Evolutionary conservation across 2,113 vertebrate species (phyloP), one percentile per base, ranked within the genome.

Genomic region (Empidonax traillii): DNA sequence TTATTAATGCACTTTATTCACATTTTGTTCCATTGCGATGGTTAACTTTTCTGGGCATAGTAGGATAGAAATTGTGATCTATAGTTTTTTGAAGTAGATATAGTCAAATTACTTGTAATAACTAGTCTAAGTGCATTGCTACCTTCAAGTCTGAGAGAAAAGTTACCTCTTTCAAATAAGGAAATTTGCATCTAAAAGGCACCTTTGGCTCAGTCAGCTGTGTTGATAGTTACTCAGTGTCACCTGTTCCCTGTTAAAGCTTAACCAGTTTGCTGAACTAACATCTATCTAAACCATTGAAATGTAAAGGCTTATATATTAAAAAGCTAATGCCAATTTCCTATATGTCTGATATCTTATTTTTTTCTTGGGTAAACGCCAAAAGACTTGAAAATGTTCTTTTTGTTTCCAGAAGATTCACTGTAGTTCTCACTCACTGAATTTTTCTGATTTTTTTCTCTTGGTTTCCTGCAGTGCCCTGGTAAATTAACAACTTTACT

Each of bases 171-270:
- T 31, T 59, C 43, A 84, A 93, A 77, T 46, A 46, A 49, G 37
- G 37, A 77, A 78, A 94, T 88, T 66, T 94, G 41, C 88, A 88
- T 96, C 61, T 87, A 61, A 92, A 96, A 96, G 61, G 90, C 90
- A 97, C 95, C 76, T 97, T 92, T 86, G 61, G 51, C 86, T 94
- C 68, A 67, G 67, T 94, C 90, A 92, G 28, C 76, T 97, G 10
- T 96, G 93, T 91, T 95, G 92, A 55, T 90, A 81, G 94, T 97
- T 96, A 90, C 68, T 91, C 79, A 61, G 91, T 94, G 87, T 96
- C 72, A 77, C 94, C 90, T 90, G 85, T 86, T 95, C 72, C 67
- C 75, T 84, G 92, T 97, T 97, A 97, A 97, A 96, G 65, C 92
- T 93, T 97, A 96, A 96, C 94, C 58, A 44, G 49, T 93, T 96